Evolutionary conservation across 2,113 vertebrate species (phyloP).

Genomic region (Eidolon helvum): DNA sequence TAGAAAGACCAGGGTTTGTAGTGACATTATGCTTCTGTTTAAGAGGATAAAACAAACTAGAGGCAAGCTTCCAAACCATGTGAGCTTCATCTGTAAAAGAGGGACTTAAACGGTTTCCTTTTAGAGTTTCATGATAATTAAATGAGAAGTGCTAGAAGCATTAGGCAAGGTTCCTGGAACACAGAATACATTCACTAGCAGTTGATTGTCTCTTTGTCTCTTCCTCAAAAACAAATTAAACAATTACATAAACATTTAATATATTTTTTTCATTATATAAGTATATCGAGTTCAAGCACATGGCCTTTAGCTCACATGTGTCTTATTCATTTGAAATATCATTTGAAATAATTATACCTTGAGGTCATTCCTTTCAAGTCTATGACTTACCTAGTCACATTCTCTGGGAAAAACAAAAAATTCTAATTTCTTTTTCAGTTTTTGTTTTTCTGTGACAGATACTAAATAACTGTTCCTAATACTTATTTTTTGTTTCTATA

Average conservation of each 20-base stretch:
- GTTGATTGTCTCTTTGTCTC: not conserved
- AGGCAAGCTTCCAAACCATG: not conserved
- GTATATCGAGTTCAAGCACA: not conserved
- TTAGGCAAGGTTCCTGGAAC: not conserved
- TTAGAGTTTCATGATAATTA: not conserved
- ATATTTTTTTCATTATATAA: not conserved
- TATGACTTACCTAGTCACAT: not conserved
- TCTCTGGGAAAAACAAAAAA: not conserved
- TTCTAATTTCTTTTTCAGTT: not conserved
- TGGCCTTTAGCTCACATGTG: not conserved
- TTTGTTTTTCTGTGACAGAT: not conserved
- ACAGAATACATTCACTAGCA: not conserved
- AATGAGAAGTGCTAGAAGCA: not conserved
- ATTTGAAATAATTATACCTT: not conserved
- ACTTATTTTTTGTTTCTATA: not conserved
- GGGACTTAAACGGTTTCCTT: not conserved
- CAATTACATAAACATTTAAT: not conserved
- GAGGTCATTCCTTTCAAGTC: not conserved
- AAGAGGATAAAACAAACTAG: not conserved
- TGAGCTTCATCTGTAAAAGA: not conserved
- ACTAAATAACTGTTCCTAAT: not conserved
- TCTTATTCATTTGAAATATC: not conserved
- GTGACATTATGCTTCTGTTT: not conserved
- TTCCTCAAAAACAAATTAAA: not conserved
- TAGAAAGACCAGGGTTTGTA: not conserved